phyloP scores from a whole-genome alignment of 2,888 invertebrate genomes.

The Hofmannophila pseudospretella region DNA sequence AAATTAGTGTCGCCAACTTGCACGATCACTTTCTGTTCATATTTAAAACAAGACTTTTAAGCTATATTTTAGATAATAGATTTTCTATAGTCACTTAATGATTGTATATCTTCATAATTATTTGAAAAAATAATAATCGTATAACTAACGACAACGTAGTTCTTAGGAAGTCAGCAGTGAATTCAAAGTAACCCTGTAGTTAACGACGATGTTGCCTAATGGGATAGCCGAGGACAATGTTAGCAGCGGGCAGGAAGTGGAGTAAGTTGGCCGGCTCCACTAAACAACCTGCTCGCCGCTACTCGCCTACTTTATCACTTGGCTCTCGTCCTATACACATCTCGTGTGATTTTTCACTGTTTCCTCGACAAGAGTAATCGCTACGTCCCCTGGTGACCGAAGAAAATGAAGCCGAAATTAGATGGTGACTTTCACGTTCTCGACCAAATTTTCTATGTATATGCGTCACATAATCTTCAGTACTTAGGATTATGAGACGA shows the following conservation, averaged over 20 bases:
- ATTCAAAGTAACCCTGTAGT: not conserved
- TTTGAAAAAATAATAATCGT: no score
- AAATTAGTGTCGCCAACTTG: no score
- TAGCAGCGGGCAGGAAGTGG: constrained; percentile 8
- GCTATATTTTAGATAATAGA: no score
- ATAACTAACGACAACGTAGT: no score
- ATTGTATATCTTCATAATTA: not conserved
- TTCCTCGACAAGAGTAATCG: constrained; percentile 32
- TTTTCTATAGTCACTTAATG: no score
- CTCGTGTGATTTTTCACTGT: constrained; percentile 36
- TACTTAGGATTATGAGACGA: constrained; percentile 1
- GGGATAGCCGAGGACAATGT: constrained; percentile 7
- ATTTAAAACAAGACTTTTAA: no score
- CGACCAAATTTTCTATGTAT: not conserved
- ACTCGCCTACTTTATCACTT: constrained; percentile 17
- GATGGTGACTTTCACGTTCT: constrained; percentile 26
- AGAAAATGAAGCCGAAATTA: constrained; percentile 30
- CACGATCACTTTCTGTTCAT: no score
- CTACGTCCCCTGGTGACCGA: constrained; percentile 25
- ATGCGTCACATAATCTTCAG: not conserved
- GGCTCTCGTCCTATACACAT: constrained; percentile 15
- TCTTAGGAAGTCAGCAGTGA: no score
- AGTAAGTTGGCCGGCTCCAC: constrained; percentile 7
- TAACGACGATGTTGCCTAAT: constrained; percentile 7
- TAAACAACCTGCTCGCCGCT: constrained; percentile 8